Conservation (phyloP, 2,888 invertebrate genomes). For the Drosophila dives region DNA sequence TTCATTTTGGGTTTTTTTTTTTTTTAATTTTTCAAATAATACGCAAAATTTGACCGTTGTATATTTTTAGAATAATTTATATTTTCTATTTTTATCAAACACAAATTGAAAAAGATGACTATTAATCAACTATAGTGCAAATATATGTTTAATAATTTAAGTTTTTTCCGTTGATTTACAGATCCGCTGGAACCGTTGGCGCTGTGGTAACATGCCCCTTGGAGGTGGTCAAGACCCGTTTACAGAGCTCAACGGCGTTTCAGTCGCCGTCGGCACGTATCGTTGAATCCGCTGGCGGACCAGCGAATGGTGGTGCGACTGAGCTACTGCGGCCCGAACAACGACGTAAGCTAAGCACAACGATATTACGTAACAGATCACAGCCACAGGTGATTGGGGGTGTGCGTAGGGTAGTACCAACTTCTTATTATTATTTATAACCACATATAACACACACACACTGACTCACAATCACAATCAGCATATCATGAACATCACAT, state of each 20-base stretch:
- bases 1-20: conserved; percentile 3
- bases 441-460: not conserved
- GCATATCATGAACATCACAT: not conserved
- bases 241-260: conserved; percentile 94
- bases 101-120: not conserved
- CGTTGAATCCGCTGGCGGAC: conserved; percentile 84
- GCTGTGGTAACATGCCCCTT: conserved; percentile 98
- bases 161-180: conserved; percentile 84
- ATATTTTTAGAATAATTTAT: not conserved
- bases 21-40: not conserved
- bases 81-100: not conserved
- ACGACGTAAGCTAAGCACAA: conserved; percentile 91
- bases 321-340: conserved; percentile 87
- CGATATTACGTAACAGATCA: conserved; percentile 88
- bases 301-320: conserved; percentile 83
- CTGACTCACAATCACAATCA: conserved; percentile 17
- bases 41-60: not conserved
- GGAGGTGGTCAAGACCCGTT: conserved; percentile 98
- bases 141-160: not conserved
- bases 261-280: conserved; percentile 84
- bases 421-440: conserved; percentile 59
- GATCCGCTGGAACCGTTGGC: conserved; percentile 98
- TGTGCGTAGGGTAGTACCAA: conserved; percentile 85
- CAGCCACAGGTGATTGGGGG: conserved; percentile 88
- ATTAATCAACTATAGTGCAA: not conserved